Conservation (phyloP, 2,113 vertebrate genomes). For the Myanophis thanlyinensis region DNA sequence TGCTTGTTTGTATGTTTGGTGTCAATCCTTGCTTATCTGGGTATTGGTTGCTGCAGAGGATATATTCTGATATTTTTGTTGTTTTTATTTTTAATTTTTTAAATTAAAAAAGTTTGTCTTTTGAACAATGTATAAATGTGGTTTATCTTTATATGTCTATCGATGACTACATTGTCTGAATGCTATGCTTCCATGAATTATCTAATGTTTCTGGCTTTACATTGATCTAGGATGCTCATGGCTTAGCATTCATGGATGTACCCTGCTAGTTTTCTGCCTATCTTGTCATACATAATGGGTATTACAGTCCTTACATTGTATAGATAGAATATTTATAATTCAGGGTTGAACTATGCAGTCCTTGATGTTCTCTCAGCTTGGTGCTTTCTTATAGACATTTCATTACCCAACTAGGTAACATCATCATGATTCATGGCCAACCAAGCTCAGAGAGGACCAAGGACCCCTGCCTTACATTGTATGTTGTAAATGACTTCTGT, state of each 20-base stretch:
- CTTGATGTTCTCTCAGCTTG: background rate
- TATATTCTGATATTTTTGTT: background rate
- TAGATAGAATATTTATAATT: background rate
- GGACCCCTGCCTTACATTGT: background rate
- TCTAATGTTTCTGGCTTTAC: background rate
- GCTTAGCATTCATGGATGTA: background rate
- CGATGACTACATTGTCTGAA: background rate
- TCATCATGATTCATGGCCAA: background rate
- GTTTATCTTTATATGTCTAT: background rate
- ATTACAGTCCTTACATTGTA: background rate
- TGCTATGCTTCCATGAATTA: background rate
- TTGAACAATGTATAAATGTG: background rate
- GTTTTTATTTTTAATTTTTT: background rate
- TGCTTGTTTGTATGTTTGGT: background rate
- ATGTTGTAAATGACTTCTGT: background rate
- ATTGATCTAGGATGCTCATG: background rate
- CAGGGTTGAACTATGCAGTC: background rate
- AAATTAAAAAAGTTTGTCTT: too few relatives aligned
- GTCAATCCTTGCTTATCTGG: too few relatives aligned
- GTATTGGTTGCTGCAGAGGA: background rate
- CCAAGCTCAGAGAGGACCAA: background rate
- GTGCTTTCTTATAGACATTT: background rate
- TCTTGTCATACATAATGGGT: background rate
- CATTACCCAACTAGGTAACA: background rate
- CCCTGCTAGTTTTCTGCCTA: background rate